Conservation (phyloP, 2,113 vertebrate genomes). For the Antigone vipio region DNA sequence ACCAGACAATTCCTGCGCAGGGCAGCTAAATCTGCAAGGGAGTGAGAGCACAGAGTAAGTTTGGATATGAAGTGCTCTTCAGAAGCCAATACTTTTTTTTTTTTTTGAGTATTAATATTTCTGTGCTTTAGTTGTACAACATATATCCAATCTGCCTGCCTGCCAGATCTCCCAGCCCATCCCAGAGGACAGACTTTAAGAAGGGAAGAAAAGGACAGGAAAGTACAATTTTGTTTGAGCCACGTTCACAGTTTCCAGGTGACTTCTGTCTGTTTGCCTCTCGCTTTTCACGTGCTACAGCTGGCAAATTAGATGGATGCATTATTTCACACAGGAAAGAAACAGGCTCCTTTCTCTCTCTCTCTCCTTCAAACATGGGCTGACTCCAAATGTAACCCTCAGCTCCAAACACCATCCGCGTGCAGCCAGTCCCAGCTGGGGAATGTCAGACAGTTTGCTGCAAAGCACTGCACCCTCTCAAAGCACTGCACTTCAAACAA, state of each 20-base stretch:
- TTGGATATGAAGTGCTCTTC: not conserved
- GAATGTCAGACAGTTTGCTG: not conserved
- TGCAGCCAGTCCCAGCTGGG: conserved; percentile 19
- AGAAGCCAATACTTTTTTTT: not conserved
- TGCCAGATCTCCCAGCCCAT: not conserved
- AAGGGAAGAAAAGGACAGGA: not conserved
- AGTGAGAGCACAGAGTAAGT: not conserved
- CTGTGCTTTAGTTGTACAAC: not conserved
- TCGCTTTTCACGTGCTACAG: conserved; percentile 1
- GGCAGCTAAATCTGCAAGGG: conserved; percentile 1
- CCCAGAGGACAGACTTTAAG: not conserved
- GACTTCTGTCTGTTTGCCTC: not conserved
- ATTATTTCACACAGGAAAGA: conserved; percentile 5
- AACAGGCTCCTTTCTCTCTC: not conserved
- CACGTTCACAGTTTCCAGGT: not conserved
- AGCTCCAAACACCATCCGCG: not conserved
- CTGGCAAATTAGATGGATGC: conserved; percentile 2
- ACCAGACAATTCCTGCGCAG: not conserved
- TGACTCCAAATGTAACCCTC: conserved; percentile 13
- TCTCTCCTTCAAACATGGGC: conserved; percentile 37
- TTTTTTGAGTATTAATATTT: not conserved
- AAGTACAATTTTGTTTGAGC: not conserved
- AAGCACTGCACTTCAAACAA: conserved; percentile 37
- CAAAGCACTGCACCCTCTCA: not conserved
- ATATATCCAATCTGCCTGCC: not conserved